Evolutionary conservation across 2,797 vertebrate species (phyloP).

Genomic region (Selene dorsalis): DNA sequence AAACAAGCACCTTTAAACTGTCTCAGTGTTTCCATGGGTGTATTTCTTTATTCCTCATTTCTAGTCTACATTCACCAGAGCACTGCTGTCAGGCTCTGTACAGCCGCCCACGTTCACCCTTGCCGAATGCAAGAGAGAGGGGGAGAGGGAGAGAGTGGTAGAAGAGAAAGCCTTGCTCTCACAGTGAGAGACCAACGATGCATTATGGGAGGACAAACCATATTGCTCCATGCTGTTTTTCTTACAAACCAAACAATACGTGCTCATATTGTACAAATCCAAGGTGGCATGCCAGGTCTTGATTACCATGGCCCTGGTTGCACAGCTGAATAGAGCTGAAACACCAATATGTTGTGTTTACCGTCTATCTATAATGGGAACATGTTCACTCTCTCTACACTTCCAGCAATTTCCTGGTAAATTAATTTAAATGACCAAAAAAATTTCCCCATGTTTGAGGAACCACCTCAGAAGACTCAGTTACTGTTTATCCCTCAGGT

Average conservation of each 20-base stretch:
- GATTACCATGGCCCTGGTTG: conserved; percentile 26
- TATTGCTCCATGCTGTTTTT: conserved; percentile 76
- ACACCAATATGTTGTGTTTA: conserved; percentile 31
- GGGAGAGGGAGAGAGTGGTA: conserved; percentile 57
- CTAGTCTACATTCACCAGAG: conserved; percentile 79
- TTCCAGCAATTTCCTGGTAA: conserved; percentile 46
- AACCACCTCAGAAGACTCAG: conserved; percentile 29
- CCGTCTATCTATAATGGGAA: conserved; percentile 22
- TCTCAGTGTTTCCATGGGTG: conserved; percentile 71
- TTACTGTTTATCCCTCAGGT: conserved; percentile 71
- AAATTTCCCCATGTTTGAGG: conserved; percentile 26
- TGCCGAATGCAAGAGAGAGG: conserved; percentile 52
- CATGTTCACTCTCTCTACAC: conserved; percentile 43
- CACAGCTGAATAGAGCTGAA: conserved; percentile 31
- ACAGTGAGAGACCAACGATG: conserved; percentile 70
- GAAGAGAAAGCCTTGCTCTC: conserved; percentile 77
- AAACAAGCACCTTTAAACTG: conserved; percentile 56
- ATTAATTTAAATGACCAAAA: conserved; percentile 45
- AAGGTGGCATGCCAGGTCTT: conserved; percentile 53
- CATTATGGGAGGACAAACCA: conserved; percentile 75
- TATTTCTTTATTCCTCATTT: conserved; percentile 76
- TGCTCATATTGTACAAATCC: conserved; percentile 55
- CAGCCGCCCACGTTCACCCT: conserved; percentile 83
- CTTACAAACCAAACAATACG: conserved; percentile 74
- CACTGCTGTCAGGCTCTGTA: conserved; percentile 79